phyloP scores from a whole-genome alignment of 2,888 invertebrate species.

The Dicranocentrus wangi region DNA sequence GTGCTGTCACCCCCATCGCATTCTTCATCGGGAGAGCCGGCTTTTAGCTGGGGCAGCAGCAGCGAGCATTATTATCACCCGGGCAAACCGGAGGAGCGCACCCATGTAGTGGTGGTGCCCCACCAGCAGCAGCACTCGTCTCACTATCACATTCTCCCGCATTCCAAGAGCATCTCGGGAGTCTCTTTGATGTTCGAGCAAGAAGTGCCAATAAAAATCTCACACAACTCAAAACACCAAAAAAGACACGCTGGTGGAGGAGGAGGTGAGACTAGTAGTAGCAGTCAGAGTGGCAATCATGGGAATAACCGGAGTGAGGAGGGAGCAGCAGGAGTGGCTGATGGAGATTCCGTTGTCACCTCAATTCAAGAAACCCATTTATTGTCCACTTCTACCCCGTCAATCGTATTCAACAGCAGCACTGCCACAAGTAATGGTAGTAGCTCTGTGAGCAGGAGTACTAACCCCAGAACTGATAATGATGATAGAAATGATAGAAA shows the following conservation, averaged over 20 bases:
- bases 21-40: conserved; percentile 18
- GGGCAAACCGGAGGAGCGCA: neutral
- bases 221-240: conserved; percentile 40
- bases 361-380: conserved; percentile 36
- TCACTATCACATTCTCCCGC: neutral
- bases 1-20: conserved; percentile 44
- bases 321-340: neutral
- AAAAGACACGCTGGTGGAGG: conserved; percentile 42
- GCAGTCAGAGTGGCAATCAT: conserved; percentile 30
- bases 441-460: neutral
- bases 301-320: conserved; percentile 8
- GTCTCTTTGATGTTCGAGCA: conserved; percentile 28
- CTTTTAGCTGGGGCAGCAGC: conserved; percentile 4
- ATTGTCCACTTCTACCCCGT: conserved; percentile 44
- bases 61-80: no score
- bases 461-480: conserved; percentile 3
- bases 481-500: conserved; percentile 17
- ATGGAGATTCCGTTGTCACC: conserved; percentile 28
- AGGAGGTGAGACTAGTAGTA: conserved; percentile 20
- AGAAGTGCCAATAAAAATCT: conserved; percentile 46
- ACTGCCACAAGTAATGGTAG: neutral
- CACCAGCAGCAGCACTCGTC: conserved; percentile 27
- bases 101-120: neutral
- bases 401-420: conserved; percentile 4
- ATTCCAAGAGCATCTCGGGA: conserved; percentile 24